These are phyloP conservation scores for Sebastes melanostomus DNA, from an alignment of 2,797 vertebrate genomes.

Conservation along the genomic window DNA sequence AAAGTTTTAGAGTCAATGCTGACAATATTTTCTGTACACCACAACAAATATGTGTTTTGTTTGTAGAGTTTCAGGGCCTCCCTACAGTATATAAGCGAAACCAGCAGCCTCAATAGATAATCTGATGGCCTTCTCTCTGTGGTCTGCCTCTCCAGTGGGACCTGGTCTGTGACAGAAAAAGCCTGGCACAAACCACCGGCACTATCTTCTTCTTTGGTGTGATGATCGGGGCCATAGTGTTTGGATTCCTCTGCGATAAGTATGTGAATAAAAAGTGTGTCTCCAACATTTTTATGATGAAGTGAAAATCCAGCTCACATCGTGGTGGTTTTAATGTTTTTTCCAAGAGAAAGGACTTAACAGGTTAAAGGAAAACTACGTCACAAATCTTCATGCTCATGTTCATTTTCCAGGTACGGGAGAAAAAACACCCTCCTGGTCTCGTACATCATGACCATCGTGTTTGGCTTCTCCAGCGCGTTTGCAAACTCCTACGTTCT, in stretches of 20 bases:
- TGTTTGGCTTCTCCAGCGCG: constrained; percentile 66
- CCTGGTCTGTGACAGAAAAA: constrained; percentile 77
- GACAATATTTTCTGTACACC: not conserved
- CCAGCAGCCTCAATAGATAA: accelerated
- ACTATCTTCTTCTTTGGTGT: constrained; percentile 78
- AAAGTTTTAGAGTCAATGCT: too few species aligned
- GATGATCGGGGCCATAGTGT: constrained; percentile 69
- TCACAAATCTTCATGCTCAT: not conserved
- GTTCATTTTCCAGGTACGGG: constrained; percentile 71
- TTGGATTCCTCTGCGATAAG: constrained; percentile 77
- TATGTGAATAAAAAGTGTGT: not conserved
- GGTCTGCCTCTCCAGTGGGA: constrained; percentile 70
- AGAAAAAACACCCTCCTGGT: constrained; percentile 71
- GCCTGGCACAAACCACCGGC: constrained; percentile 60
- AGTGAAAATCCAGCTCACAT: not conserved
- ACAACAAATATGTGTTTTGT: not conserved
- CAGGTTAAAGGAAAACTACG: not conserved
- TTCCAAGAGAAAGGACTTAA: too few species aligned
- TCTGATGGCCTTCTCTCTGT: not conserved
- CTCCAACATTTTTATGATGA: not conserved
- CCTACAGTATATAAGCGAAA: not conserved
- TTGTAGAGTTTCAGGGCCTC: not conserved
- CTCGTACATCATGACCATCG: constrained; percentile 59
- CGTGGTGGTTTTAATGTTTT: not conserved
- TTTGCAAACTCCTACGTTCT: constrained; percentile 69